These are phyloP conservation scores for Phymastichus coffea DNA, from an alignment of 1,140 invertebrate species.

Conservation along the genomic window DNA sequence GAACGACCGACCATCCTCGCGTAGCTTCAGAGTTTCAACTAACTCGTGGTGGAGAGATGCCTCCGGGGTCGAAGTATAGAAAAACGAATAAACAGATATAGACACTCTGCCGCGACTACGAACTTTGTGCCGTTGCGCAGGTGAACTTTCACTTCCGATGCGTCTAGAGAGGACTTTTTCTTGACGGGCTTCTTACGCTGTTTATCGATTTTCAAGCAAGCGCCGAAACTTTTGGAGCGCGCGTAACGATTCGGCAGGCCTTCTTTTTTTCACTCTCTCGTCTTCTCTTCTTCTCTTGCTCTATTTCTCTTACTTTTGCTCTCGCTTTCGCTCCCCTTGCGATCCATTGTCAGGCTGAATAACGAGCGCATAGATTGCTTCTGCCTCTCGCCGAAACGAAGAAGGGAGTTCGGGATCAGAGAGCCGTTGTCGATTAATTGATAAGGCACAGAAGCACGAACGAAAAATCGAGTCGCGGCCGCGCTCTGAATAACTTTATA, in stretches of 20 bases:
- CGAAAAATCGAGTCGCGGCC: slow-evolving; percentile 13
- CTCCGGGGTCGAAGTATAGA: not conserved
- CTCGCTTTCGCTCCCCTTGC: not conserved
- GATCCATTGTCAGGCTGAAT: slow-evolving; percentile 27
- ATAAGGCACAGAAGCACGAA: no score
- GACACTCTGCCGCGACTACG: not conserved
- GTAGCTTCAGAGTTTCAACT: slow-evolving; percentile 24
- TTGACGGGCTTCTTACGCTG: no score
- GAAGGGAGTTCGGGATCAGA: no score
- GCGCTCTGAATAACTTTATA: slow-evolving; percentile 18
- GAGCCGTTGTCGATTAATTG: no score
- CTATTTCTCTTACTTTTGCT: not conserved
- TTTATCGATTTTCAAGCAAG: no score
- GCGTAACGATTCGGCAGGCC: not conserved
- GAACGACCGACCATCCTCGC: slow-evolving; percentile 4
- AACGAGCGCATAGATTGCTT: slow-evolving; percentile 27
- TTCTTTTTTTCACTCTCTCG: slow-evolving; percentile 2
- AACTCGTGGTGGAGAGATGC: slow-evolving; percentile 8
- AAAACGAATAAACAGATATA: slow-evolving; percentile 16
- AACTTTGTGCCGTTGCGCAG: slow-evolving; percentile 21
- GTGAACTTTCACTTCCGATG: slow-evolving; percentile 20
- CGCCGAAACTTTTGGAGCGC: no score
- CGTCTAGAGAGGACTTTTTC: no score
- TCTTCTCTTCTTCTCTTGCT: not conserved
- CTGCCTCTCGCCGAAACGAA: not conserved